Base-by-base conservation (phyloP, 2,888 invertebrate species). In the Mallateleia sp. region DNA sequence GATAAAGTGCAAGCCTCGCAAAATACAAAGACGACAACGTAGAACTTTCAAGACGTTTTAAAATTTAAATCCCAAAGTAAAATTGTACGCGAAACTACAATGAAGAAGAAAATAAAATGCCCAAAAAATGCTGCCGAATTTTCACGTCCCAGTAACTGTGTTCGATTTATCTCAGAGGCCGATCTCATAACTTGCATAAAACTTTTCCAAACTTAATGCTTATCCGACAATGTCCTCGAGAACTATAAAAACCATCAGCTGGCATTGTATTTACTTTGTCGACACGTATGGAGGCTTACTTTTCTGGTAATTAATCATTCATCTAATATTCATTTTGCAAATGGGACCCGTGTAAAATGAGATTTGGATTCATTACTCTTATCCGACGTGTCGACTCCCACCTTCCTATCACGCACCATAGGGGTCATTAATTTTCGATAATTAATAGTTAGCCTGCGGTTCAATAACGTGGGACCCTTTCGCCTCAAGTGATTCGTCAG, bases 391-490 rank as follows among this genome's bases (percentile, higher is more conserved):
- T 82, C 75, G 69, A 60, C 77, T 60, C 74, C 82, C 69, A 64
- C 78, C 79, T 77, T 64, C 64, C 47, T 45, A 47, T 20, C 52
- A 32, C 69, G 54, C 54, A 34, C 56, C 47, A 34, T 22, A 52
- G 45, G 28, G 80, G 74, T 85, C 86, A 87, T 86, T 87, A 85
- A 84, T 89, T 80, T 74, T 56, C 78, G 60, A 78, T 89, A 79
- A 85, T 89, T 89, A 88, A 88, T 89, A 77, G 88, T 84, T 75
- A 77, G 60, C 77, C 69, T 86, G 66, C 80, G 45, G 87, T 88
- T 84, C 84, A 78, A 84, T 89, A 78, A 88, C 77, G 64, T 54
- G 67, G 58, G 38, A 67, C 66, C 72, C 58, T 82, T 71, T 69
- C 62, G 38, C 47, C 62, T 50, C 67, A 42, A 77, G 77, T 77